These are phyloP conservation scores for Leiothrix lutea DNA, from an alignment of 2,113 vertebrate species.

Conservation along the genomic window DNA sequence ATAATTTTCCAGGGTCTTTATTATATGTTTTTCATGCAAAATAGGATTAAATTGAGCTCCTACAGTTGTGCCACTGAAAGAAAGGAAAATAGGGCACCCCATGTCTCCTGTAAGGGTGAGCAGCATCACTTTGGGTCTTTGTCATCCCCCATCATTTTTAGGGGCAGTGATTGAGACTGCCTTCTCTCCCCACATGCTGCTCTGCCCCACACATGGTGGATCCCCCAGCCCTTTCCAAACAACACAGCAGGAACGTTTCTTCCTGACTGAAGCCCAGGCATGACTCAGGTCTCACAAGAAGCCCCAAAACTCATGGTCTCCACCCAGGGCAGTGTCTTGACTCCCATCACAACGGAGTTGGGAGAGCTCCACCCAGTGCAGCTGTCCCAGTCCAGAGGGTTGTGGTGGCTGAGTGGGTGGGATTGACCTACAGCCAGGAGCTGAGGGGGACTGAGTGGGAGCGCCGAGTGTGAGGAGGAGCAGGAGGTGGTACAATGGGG, in stretches of 20 bases:
- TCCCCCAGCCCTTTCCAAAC: neutral
- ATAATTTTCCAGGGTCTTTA: neutral
- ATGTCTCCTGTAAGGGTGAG: neutral
- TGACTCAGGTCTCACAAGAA: neutral
- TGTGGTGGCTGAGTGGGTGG: neutral
- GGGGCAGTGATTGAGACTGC: neutral
- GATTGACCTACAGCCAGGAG: neutral
- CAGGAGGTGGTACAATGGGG: accelerated
- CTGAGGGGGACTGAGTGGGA: neutral
- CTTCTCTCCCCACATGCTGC: neutral
- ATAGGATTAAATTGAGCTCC: neutral
- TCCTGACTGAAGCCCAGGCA: accelerated
- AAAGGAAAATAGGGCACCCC: neutral
- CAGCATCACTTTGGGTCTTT: neutral
- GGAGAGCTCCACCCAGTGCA: neutral
- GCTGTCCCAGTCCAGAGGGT: neutral
- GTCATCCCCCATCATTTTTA: neutral
- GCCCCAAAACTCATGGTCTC: neutral
- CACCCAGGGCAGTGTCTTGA: no score
- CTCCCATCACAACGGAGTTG: neutral
- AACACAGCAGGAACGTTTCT: neutral
- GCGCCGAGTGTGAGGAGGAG: accelerated
- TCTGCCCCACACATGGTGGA: accelerated
- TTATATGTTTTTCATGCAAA: neutral
- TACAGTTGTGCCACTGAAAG: neutral